Evolutionary conservation across 2,113 vertebrate genomes (phyloP), one percentile per base, ranked within the genome.

Genomic region (Sardina pilchardus): DNA sequence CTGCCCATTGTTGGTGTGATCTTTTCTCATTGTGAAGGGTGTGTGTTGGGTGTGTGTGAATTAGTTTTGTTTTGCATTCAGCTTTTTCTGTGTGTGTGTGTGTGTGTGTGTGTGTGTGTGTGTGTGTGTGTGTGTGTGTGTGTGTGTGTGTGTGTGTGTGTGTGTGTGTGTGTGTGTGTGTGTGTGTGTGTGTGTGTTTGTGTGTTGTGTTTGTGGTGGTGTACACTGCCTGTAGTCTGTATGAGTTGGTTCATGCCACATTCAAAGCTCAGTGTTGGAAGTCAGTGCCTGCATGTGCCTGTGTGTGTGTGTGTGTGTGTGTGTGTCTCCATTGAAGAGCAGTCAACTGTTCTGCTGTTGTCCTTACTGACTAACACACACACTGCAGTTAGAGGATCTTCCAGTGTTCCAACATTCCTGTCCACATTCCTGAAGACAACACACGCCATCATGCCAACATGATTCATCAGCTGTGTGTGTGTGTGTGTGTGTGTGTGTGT

Each of bases 361-460:
- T 8, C 4, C 21, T 63, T 63, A 63, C 59, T 24, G 24, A 2
- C n/a, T 7, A 0, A 44, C 47, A 83, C 47, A 83, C 47, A 39
- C 47, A 81, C 19, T 63, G 59, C 59, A 63, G 59, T 63, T 63
- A 63, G 59, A 24, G 3, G 59, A 63, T 26, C 59, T 2, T 21
- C 59, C 43, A 44, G 84, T 87, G 84, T 88, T 83, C 39, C 16
- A 12, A 43, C 83, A 30, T 78, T 88, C 85, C 78, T 82, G 17
- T 85, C 36, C 43, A 84, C 93, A 94, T 95, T 95, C 93, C 92
- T 89, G 39, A 90, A 81, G 82, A 24, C 19, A 45, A 63, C 59
- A 63, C 3, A 63, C 21, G 26, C 45, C n/a, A 6, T 90, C 83
- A 56, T 8, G 26, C 45, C n/a, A 6, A 90, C 83, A 56, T 8